Percentiles rank a stretch among this genome's conserved stretches.
phyloP scores from a whole-genome alignment of 1,140 invertebrate genomes.

The Steinernema khuongi region DNA sequence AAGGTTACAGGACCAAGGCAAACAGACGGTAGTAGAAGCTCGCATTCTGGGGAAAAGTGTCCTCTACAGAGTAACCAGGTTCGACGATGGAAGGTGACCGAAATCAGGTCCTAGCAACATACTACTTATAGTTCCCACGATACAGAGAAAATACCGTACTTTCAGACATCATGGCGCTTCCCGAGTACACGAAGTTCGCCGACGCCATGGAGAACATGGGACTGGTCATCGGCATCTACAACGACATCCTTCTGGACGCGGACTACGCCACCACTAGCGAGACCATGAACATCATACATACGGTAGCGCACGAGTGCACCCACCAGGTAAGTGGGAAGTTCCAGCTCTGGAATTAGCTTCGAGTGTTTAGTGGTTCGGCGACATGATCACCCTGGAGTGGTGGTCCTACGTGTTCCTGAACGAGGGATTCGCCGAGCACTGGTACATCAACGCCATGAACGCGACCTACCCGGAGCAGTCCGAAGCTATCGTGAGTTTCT shows the following conservation, averaged over 20 bases:
- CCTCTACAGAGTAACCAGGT: no score
- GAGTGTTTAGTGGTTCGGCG: constrained; percentile 28
- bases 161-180: neutral
- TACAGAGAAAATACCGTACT: no score
- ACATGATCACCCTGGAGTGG: constrained; percentile 23
- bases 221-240: constrained; percentile 24
- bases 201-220: constrained; percentile 13
- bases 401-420: constrained; percentile 20
- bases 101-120: no score
- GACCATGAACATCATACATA: neutral
- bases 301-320: constrained; percentile 20
- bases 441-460: constrained; percentile 27
- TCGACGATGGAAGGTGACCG: no score
- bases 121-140: no score
- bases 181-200: constrained; percentile 11
- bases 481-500: constrained; percentile 18
- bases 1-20: no score
- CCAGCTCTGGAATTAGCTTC: neutral
- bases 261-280: constrained; percentile 17
- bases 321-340: constrained; percentile 19
- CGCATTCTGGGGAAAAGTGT: no score
- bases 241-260: constrained; percentile 20
- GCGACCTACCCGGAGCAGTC: constrained; percentile 22
- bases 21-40: no score
- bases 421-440: constrained; percentile 26